Base-by-base conservation (phyloP, 2,888 invertebrate genomes). In the Cybosia mesomella region DNA sequence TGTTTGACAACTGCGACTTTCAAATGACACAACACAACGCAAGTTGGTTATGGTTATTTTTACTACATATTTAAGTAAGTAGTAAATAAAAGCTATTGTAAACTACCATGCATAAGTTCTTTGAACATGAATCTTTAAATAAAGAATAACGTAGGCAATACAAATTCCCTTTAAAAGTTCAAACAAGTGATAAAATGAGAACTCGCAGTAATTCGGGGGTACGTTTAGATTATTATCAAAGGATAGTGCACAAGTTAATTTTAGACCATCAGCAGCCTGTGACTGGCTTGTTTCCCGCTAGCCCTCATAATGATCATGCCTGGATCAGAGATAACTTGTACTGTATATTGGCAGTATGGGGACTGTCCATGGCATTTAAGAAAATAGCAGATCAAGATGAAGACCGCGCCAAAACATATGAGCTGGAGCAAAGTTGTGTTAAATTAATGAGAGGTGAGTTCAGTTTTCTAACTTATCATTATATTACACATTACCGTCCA, bases 251-350 rank as follows among this genome's bases (percentile, higher is more conserved):
- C 83, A 98, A 98, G 89, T 96, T 99, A 76, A 99, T 99, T 85
- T 97, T 99, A 95, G 97, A 97, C 79, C 98, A 99, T 89, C 97
- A 99, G 95, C 98, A 99, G 93, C 99, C 99, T 34, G 98, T 99
- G 0, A 99, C 99, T 57, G 99, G 99, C 15, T 95, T 99, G 67
- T 98, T 99, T 87, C 99, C 99, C 63, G 98, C 98, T 10, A 98
- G 98, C 83, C 95, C 96, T 57, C 96, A 97, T 8, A 98, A 98
- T 88, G 96, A 97, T 70, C 99, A 99, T 94, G 99, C 99, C 0
- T 99, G 99, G 99, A 98, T 99, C 75, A 96, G 99, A 61, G 99
- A 99, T 91, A 99, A 99, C 95, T 97, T 99, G 1, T 99, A 99
- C 89, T 98, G 98, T 77, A 98, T 99, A 82, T 95, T 99, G 85